Conservation (phyloP, 2,113 vertebrate species). For the Eubucco bourcierii region DNA sequence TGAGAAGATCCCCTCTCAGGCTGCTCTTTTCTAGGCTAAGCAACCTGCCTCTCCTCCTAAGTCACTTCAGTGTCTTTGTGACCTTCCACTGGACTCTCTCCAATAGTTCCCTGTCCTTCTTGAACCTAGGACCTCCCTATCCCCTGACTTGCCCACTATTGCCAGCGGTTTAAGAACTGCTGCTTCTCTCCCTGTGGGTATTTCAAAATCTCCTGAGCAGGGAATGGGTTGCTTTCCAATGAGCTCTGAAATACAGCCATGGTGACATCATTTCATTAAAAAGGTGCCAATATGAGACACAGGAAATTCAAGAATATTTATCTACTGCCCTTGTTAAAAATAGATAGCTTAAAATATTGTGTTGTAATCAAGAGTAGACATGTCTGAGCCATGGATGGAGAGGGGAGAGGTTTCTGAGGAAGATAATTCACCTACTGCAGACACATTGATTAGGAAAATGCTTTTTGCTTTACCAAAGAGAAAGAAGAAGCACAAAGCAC, state of each 20-base stretch:
- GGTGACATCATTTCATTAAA: background rate
- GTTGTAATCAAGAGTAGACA: background rate
- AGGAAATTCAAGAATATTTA: slow-evolving; percentile 8
- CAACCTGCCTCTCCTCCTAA: too few species aligned
- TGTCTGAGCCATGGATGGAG: background rate
- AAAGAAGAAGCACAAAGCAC: background rate
- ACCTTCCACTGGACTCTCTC: too few species aligned
- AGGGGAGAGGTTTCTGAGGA: background rate
- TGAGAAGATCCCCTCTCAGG: too few species aligned
- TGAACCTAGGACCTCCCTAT: too few species aligned
- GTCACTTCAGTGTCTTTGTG: too few species aligned
- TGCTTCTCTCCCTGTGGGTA: background rate
- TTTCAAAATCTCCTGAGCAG: background rate
- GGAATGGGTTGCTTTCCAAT: background rate
- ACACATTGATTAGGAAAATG: background rate
- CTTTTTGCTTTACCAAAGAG: background rate
- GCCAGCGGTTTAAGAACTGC: background rate
- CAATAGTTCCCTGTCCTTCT: too few species aligned
- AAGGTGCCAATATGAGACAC: background rate
- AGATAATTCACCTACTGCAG: background rate
- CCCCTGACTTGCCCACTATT: background rate
- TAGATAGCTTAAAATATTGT: background rate
- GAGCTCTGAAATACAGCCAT: background rate
- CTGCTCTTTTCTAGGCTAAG: too few species aligned
- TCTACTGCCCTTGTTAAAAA: background rate